phyloP scores from a whole-genome alignment of 2,888 invertebrate species.

The Leptinotarsa rubiginosa region DNA sequence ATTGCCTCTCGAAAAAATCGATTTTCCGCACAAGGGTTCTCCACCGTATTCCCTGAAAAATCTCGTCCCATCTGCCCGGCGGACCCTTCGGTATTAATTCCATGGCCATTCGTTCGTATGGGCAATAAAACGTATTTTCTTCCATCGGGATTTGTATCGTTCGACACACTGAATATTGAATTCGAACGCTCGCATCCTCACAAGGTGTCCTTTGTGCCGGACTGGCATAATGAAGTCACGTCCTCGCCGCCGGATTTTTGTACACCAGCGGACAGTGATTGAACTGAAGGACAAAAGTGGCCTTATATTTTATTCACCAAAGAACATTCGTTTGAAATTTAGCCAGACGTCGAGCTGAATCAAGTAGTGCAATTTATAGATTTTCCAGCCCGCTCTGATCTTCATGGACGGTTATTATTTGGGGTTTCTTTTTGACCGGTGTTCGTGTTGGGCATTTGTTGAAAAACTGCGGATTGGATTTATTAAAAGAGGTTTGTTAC shows the following conservation, averaged over 20 bases:
- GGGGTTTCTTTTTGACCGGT: neutral
- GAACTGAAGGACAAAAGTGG: slow-evolving; percentile 59
- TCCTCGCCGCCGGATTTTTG: slow-evolving; percentile 50
- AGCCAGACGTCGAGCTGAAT: slow-evolving; percentile 57
- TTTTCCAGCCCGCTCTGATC: slow-evolving; percentile 25
- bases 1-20: slow-evolving; percentile 8
- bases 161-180: slow-evolving; percentile 51
- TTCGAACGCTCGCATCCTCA: slow-evolving; percentile 43
- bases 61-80: slow-evolving; percentile 32
- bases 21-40: slow-evolving; percentile 3
- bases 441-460: slow-evolving; percentile 7
- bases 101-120: slow-evolving; percentile 40
- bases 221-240: slow-evolving; percentile 54
- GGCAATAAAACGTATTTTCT: slow-evolving; percentile 46
- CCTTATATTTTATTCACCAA: slow-evolving; percentile 63
- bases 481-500: slow-evolving; percentile 26
- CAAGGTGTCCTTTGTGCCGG: slow-evolving; percentile 43
- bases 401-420: slow-evolving; percentile 42
- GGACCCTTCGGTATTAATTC: slow-evolving; percentile 39
- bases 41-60: slow-evolving; percentile 22
- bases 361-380: slow-evolving; percentile 47
- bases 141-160: slow-evolving; percentile 49
- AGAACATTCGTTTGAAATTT: slow-evolving; percentile 60
- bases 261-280: slow-evolving; percentile 60
- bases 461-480: neutral